These are phyloP conservation scores for Caenorhabditis plicata DNA, from an alignment of 2,888 invertebrate genomes.

Conservation along the genomic window DNA sequence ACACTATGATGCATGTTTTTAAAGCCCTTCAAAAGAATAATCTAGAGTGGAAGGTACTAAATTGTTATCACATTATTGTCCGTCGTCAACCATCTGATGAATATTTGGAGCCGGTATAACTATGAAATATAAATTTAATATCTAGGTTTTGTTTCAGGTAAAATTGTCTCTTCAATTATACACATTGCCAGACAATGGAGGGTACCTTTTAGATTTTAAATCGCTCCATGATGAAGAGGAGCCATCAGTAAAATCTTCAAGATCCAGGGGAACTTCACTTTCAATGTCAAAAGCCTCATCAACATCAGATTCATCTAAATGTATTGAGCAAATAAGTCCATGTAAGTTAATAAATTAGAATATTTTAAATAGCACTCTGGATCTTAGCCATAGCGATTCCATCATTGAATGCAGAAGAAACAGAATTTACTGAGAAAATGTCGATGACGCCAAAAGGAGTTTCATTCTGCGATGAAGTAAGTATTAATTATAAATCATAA, in stretches of 20 bases:
- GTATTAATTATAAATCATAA: not conserved
- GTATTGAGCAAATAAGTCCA: too few species aligned
- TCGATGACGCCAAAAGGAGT: not conserved
- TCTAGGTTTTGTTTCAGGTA: conserved; percentile 53
- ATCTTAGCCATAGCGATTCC: conserved; percentile 12
- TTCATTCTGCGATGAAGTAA: not conserved
- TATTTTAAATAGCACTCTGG: conserved; percentile 7
- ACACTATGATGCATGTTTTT: conserved; percentile 74
- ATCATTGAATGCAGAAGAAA: too few species aligned
- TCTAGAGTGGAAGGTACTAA: conserved; percentile 97
- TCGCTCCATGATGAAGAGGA: conserved; percentile 71
- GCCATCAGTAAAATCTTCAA: not conserved
- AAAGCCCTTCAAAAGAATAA: conserved; percentile 94
- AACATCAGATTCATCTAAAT: too few species aligned
- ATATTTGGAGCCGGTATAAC: conserved; percentile 14
- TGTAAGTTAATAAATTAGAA: too few species aligned
- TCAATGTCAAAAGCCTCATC: not conserved
- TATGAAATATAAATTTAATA: conserved; percentile 5
- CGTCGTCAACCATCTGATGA: conserved; percentile 76
- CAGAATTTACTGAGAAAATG: too few species aligned
- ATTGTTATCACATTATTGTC: conserved; percentile 88
- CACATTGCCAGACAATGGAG: conserved; percentile 91
- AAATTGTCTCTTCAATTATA: conserved; percentile 98
- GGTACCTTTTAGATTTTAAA: conserved; percentile 95
- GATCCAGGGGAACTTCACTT: not conserved